Evolutionary conservation across 2,113 vertebrate species (phyloP), one percentile per base, ranked within the genome.

Genomic region (Heloderma charlesbogerti): DNA sequence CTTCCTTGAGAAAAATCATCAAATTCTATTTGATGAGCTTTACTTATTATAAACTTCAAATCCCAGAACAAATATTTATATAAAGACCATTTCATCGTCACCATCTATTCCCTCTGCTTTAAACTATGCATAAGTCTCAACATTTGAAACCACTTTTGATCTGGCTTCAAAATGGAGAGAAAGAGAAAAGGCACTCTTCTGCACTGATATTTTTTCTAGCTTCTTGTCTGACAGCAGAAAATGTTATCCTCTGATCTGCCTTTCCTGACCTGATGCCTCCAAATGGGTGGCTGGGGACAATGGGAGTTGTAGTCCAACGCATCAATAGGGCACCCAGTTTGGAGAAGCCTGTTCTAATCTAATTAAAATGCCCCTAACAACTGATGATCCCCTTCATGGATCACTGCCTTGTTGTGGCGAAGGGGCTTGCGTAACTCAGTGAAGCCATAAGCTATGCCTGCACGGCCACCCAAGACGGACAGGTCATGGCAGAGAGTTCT

Each of bases 11-110:
- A 86, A 92, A 95, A 72, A 80, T 86, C 7, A 8, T 83, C n/a
- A 90, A 88, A 92, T 94, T 83, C 51, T 83, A 43, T 94, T 88
- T 92, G 69, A 93, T 89, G 77, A 92, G 40, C 85, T 88, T 94
- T 92, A 91, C 84, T 87, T 92, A 66, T 90, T 94, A 88, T 72
- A 94, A 92, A 75, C n/a, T 72, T 83, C 88, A 89, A 40, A 60
- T 69, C n/a, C 31, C 4, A 66, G 80, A 93, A 91, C 48, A 83
- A 12, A 86, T 92, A 78, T 25, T 86, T 80, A 72, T 34, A 85
- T 72, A 78, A 94, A 93, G 63, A 89, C 88, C 34, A 60, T 67
- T 48, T 84, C 86, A 51, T 31, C 81, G 5, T 87, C 60, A 87
- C 71, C 67, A 51, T 78, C 86, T 87, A 48, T 0, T 92, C 89